Evolutionary conservation across 2,113 vertebrate species (phyloP), one percentile per base, ranked within the genome.

Genomic region (Cyanoderma ruficeps): DNA sequence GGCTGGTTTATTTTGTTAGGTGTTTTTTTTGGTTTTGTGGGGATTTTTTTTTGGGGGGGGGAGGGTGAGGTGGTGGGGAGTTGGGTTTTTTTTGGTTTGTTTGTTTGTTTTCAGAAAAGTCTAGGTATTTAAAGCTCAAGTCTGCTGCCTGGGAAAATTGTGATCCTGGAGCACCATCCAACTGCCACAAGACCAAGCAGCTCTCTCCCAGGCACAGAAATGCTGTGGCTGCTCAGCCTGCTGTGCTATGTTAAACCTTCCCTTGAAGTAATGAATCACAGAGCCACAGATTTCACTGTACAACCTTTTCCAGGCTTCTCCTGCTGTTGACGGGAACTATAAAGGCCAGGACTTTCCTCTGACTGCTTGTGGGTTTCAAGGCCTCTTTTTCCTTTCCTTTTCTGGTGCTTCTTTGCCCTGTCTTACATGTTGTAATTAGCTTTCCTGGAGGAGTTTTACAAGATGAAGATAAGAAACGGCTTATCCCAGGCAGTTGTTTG

Each of bases 401-500:
- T 92, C 83, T 75, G 68, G 59, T 65, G 37, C 59, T 96, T 65
- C 75, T 89, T 44, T 87, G 64, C 47, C 82, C n/a, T 30, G 64
- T 53, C 76, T 94, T 64, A 94, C 37, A 67, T 42, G 90, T 86
- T 87, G 80, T 92, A 95, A 95, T 91, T 87, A 96, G 86, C 44
- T 87, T 81, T 97, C 49, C 63, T 92, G 91, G 61, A 82, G 89
- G 60, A 93, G 87, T 96, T 96, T 94, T 94, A 91, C 71, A 86
- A 94, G 78, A 91, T n/a, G 72, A 91, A 94, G 91, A 90, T 94
- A 96, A 95, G 79, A 25, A 89, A 75, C 1, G 83, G 70, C 60
- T 94, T 94, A 91, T 80, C 75, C 74, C 35, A 60, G 61, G 70
- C 46, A 44, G 69, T 93, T 85, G 92, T 91, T 96, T 96, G 80